Evolutionary conservation across 2,797 vertebrate species (phyloP).

Genomic region (Clarias platycephalus): DNA sequence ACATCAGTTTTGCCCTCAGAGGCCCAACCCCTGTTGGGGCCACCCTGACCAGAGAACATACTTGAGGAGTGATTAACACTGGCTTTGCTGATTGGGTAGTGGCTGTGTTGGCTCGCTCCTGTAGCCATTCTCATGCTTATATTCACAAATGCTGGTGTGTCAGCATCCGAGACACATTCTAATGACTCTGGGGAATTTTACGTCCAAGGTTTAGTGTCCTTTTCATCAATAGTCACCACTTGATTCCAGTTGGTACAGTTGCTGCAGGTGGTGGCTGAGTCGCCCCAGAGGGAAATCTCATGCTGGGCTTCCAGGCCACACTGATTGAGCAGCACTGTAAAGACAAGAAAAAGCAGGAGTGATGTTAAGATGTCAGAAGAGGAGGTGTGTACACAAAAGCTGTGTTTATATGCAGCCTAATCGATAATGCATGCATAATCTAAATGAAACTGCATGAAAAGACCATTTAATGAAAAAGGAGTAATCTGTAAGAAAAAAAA

Average conservation of each 20-base stretch:
- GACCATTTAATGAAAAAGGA: not conserved
- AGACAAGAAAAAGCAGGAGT: conserved; percentile 48
- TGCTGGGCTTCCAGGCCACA: conserved; percentile 86
- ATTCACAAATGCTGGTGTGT: conserved; percentile 73
- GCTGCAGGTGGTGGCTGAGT: conserved; percentile 80
- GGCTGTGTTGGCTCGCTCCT: conserved; percentile 89
- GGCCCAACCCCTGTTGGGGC: conserved; percentile 80
- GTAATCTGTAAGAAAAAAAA: not conserved
- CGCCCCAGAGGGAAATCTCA: conserved; percentile 88
- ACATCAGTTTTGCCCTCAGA: conserved; percentile 89
- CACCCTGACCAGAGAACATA: conserved; percentile 84
- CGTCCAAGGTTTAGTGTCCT: conserved; percentile 88
- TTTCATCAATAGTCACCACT: conserved; percentile 87
- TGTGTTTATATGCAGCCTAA: not conserved
- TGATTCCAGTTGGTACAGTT: conserved; percentile 85
- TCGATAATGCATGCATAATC: not conserved
- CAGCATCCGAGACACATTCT: conserved; percentile 91
- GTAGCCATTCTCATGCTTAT: conserved; percentile 94
- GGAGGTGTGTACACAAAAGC: not conserved
- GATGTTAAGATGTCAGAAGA: not conserved
- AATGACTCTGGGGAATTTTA: conserved; percentile 80
- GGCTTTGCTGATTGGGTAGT: conserved; percentile 84
- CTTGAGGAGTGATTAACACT: conserved; percentile 81
- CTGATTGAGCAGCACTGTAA: conserved; percentile 84
- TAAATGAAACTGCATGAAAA: not conserved